These are phyloP conservation scores for Macquaria australasica DNA, from an alignment of 2,113 vertebrate species.

Conservation along the genomic window DNA sequence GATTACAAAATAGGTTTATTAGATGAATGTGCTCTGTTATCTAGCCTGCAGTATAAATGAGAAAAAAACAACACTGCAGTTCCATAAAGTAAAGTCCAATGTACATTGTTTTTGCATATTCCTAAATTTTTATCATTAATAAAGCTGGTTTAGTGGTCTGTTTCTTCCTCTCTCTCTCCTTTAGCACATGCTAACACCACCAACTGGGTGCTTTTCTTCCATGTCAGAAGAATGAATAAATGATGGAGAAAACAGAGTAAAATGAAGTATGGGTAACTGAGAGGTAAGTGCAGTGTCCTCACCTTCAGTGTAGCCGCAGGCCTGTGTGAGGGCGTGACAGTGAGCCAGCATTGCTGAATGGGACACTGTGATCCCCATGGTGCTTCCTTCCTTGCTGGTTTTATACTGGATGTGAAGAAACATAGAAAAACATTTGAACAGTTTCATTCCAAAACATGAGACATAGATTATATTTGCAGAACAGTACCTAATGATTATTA, in stretches of 20 bases:
- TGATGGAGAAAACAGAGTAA: background rate
- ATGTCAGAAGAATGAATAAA: constrained; percentile 7
- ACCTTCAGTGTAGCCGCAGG: constrained; percentile 96
- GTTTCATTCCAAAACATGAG: background rate
- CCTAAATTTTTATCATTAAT: background rate
- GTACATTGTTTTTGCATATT: background rate
- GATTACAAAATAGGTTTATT: constrained; percentile 1
- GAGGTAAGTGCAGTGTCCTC: constrained; percentile 39
- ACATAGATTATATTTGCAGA: background rate
- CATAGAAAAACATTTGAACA: background rate
- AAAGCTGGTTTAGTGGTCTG: background rate
- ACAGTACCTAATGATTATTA: background rate
- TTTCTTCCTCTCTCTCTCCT: background rate
- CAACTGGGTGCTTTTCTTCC: background rate
- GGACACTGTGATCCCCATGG: constrained; percentile 93
- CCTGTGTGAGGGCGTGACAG: constrained; percentile 92
- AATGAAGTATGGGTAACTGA: background rate
- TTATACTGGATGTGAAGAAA: constrained; percentile 89
- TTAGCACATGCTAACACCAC: background rate
- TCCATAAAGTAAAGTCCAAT: background rate
- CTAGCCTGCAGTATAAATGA: background rate
- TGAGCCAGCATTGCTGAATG: constrained; percentile 93
- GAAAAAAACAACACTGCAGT: background rate
- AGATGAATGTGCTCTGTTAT: background rate
- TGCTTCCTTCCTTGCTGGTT: constrained; percentile 97